Conservation (phyloP, 2,113 vertebrate species). For the Myotis davidii region DNA sequence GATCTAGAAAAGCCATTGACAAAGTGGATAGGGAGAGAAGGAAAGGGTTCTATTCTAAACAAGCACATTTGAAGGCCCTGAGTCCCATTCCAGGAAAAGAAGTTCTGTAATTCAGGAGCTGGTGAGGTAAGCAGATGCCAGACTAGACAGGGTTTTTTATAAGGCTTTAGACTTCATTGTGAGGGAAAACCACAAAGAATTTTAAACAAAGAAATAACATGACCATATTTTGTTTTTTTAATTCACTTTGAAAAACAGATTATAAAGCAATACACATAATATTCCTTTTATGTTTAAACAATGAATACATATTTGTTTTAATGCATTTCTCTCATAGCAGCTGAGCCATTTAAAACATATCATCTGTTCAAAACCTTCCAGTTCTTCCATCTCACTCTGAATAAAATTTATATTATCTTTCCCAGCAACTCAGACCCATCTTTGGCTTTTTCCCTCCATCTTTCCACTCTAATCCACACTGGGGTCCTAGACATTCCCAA, state of each 20-base stretch:
- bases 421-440: not conserved
- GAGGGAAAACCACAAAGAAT: not conserved
- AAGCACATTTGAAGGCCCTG: not conserved
- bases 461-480: not conserved
- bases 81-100: conserved; percentile 5
- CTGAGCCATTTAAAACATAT: conserved; percentile 35
- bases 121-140: not conserved
- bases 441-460: not conserved
- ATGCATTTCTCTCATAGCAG: conserved; percentile 28
- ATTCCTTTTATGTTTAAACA: conserved; percentile 46
- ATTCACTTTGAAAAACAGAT: conserved; percentile 49
- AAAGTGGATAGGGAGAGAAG: not conserved
- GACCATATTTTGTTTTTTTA: conserved; percentile 17
- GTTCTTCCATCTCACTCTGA: conserved; percentile 33
- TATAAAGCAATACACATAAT: conserved; percentile 47
- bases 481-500: not conserved
- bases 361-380: conserved; percentile 32
- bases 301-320: conserved; percentile 26
- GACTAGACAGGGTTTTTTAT: conserved; percentile 11
- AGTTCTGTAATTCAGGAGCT: not conserved
- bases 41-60: not conserved
- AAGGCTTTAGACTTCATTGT: conserved; percentile 11
- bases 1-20: not conserved
- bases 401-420: conserved; percentile 39
- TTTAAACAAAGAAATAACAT: conserved; percentile 43